These are phyloP conservation scores for Amaurobius ferox DNA, from an alignment of 2,888 invertebrate genomes.

Conservation along the genomic window DNA sequence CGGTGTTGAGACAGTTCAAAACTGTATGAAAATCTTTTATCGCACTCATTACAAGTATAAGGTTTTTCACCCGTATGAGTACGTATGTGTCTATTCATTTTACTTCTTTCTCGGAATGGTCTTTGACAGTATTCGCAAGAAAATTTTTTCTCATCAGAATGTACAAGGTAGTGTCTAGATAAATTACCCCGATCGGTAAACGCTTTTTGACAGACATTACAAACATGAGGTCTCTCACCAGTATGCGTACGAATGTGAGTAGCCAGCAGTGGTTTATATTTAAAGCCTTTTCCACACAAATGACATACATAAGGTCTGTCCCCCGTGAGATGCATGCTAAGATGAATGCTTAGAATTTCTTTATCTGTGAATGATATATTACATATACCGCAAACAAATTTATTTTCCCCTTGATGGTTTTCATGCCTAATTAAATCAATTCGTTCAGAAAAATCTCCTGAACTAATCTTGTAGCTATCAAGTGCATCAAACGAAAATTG, in stretches of 20 bases:
- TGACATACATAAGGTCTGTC: slow-evolving; percentile 38
- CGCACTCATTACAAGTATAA: slow-evolving; percentile 53
- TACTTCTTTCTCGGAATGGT: slow-evolving; percentile 49
- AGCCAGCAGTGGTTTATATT: slow-evolving; percentile 43
- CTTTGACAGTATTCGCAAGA: slow-evolving; percentile 49
- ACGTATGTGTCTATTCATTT: slow-evolving; percentile 48
- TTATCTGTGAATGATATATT: no score
- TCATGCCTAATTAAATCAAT: no score
- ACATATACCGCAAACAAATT: no score
- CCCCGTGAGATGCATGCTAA: slow-evolving; percentile 51
- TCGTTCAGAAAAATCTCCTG: no score
- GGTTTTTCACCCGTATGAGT: no score
- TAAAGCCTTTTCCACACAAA: slow-evolving; percentile 53
- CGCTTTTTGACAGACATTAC: slow-evolving; percentile 52
- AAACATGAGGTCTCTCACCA: slow-evolving; percentile 52
- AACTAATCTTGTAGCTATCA: no score
- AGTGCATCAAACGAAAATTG: no score
- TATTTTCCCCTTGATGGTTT: no score
- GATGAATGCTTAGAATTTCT: no score
- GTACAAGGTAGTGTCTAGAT: slow-evolving; percentile 42
- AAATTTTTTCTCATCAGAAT: slow-evolving; percentile 56
- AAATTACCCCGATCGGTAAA: slow-evolving; percentile 61
- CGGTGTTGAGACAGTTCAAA: no score
- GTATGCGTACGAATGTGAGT: slow-evolving; percentile 60
- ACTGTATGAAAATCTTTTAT: no score